Percentiles rank a stretch among this genome's conserved stretches.
Evolutionary conservation across 2,888 invertebrate genomes (phyloP).

Genomic region (Zygothrica quintamaculata): DNA sequence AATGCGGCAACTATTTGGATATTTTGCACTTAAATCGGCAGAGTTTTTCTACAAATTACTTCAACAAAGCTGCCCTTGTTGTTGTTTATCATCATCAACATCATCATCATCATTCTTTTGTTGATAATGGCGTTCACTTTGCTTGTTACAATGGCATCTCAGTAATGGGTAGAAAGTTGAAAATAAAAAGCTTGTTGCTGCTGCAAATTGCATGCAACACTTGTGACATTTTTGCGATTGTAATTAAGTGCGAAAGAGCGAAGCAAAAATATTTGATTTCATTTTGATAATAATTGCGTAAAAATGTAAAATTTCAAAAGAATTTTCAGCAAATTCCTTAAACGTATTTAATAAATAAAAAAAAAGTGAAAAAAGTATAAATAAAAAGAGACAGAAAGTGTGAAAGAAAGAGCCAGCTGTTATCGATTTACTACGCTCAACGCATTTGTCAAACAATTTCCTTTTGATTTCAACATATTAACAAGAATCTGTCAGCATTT

Average conservation of each 20-base stretch:
- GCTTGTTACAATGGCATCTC: conserved; percentile 22
- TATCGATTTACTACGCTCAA: no score
- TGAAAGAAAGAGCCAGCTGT: not conserved
- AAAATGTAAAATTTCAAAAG: conserved; percentile 1
- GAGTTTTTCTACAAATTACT: conserved; percentile 53
- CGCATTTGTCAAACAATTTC: conserved; percentile 32
- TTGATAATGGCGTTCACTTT: conserved; percentile 16
- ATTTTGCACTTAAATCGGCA: conserved; percentile 49
- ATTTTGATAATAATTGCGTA: conserved; percentile 47
- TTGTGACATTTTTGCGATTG: conserved; percentile 50
- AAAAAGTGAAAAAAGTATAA: no score
- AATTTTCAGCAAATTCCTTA: no score
- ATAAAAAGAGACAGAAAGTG: no score
- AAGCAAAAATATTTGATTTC: conserved; percentile 33
- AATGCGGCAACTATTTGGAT: conserved; percentile 61
- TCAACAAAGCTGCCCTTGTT: conserved; percentile 29
- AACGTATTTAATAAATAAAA: no score
- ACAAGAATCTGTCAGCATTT: conserved; percentile 22
- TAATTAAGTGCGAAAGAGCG: conserved; percentile 50
- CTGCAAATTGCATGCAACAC: conserved; percentile 41
- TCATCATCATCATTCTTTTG: conserved; percentile 14
- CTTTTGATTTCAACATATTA: conserved; percentile 24
- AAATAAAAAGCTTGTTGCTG: no score
- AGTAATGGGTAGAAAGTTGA: conserved; percentile 17
- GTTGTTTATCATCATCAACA: conserved; percentile 10